Percentiles rank a stretch among this genome's conserved stretches.
phyloP scores from a whole-genome alignment of 2,113 vertebrate genomes.

The Erinaceus europaeus region DNA sequence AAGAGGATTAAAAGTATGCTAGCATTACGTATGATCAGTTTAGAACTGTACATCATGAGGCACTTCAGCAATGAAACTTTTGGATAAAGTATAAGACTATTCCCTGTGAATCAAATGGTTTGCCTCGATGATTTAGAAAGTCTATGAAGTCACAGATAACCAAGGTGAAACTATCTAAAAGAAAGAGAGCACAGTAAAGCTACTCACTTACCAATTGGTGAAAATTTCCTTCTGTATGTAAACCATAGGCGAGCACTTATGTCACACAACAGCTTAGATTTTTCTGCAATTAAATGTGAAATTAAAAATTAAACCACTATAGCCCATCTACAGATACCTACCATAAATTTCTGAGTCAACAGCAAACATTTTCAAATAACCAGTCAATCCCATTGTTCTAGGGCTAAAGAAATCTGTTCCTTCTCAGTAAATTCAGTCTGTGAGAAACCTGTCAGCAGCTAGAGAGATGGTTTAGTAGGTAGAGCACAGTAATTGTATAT shows the following conservation, averaged over 20 bases:
- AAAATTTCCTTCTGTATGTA: constrained; percentile 98
- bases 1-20: not conserved
- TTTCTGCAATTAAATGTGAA: constrained; percentile 86
- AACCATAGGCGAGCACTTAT: constrained; percentile 96
- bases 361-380: constrained; percentile 49
- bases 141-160: constrained; percentile 42
- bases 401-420: not conserved
- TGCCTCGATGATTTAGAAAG: constrained; percentile 28
- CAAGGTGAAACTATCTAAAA: constrained; percentile 48
- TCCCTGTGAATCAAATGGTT: constrained; percentile 35
- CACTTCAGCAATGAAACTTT: not conserved
- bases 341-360: constrained; percentile 46
- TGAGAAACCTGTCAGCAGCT: too few species aligned
- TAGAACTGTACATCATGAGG: not conserved
- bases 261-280: constrained; percentile 93
- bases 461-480: not conserved
- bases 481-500: not conserved
- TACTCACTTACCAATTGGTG: constrained; percentile 92
- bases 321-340: constrained; percentile 28
- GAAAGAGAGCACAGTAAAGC: constrained; percentile 44
- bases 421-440: constrained; percentile 10
- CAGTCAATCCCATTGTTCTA: not conserved
- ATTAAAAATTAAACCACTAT: constrained; percentile 59
- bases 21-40: not conserved
- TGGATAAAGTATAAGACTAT: constrained; percentile 16